These are phyloP conservation scores for Pyxicephalus adspersus DNA, from an alignment of 2,113 vertebrate genomes.

Conservation along the genomic window DNA sequence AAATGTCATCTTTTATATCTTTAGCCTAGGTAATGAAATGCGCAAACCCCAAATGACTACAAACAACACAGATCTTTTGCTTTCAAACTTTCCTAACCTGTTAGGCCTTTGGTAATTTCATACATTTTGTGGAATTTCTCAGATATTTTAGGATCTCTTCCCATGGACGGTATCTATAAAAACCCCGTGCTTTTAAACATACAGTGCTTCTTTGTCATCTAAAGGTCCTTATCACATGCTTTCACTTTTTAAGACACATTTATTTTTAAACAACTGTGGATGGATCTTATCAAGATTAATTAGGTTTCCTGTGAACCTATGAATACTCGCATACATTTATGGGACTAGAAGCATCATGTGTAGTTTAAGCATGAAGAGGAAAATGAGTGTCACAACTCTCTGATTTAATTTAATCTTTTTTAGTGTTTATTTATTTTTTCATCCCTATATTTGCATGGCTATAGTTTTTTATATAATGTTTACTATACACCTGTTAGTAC, in stretches of 20 bases:
- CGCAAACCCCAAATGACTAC: too few relatives aligned
- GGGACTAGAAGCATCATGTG: slow-evolving; percentile 72
- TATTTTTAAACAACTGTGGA: slow-evolving; percentile 64
- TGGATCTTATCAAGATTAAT: slow-evolving; percentile 76
- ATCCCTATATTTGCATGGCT: slow-evolving; percentile 45
- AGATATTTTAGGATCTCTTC: background rate
- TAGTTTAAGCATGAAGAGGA: background rate
- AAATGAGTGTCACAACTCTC: slow-evolving; percentile 59
- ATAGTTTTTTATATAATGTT: slow-evolving; percentile 57
- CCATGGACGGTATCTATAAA: background rate
- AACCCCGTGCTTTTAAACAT: background rate
- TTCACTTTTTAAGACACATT: slow-evolving; percentile 58
- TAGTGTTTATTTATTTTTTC: slow-evolving; percentile 49
- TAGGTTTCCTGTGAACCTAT: slow-evolving; percentile 70
- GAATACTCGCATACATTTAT: slow-evolving; percentile 72
- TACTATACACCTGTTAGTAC: slow-evolving; percentile 36
- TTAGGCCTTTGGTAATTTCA: too few relatives aligned
- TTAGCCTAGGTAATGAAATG: too few relatives aligned
- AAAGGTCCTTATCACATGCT: slow-evolving; percentile 39
- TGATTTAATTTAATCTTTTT: slow-evolving; percentile 57
- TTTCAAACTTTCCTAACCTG: too few relatives aligned
- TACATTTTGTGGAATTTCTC: background rate
- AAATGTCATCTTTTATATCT: too few relatives aligned
- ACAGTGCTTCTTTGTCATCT: slow-evolving; percentile 21
- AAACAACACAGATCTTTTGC: too few relatives aligned